A percentile compares a stretch with the other conserved stretches of the same genome.
These are phyloP conservation scores for Mythimna pallens DNA, from an alignment of 2,888 invertebrate species.

Conservation along the genomic window DNA sequence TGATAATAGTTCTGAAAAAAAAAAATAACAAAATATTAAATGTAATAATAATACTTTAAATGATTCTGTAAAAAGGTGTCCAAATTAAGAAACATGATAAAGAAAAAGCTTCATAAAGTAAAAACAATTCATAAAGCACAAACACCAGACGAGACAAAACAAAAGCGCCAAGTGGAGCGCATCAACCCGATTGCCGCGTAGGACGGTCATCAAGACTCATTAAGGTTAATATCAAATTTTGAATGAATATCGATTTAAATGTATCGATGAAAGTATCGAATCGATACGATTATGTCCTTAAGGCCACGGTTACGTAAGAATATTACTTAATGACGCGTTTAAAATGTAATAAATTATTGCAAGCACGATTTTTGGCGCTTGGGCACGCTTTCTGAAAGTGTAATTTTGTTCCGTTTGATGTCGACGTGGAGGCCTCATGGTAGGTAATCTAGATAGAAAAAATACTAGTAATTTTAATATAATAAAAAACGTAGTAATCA, in stretches of 20 bases:
- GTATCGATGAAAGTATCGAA: conserved; percentile 86
- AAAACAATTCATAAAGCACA: too few species aligned
- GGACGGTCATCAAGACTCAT: conserved; percentile 85
- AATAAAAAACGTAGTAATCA: too few species aligned
- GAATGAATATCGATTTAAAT: conserved; percentile 86
- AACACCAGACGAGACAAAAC: not conserved
- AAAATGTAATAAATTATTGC: conserved; percentile 68
- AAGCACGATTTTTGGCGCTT: conserved; percentile 49
- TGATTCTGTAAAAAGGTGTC: too few species aligned
- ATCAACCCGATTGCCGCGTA: conserved; percentile 66
- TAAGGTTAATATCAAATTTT: conserved; percentile 88
- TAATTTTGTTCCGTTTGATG: conserved; percentile 23
- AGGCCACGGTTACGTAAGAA: conserved; percentile 65
- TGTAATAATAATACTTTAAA: too few species aligned
- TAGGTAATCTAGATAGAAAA: not conserved
- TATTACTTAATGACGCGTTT: conserved; percentile 78
- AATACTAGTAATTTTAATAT: too few species aligned
- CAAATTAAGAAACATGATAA: too few species aligned
- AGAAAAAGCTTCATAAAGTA: too few species aligned
- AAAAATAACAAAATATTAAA: too few species aligned
- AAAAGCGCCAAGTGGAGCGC: conserved; percentile 57
- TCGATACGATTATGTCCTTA: conserved; percentile 79
- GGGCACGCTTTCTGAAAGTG: conserved; percentile 46
- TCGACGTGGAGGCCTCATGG: not conserved
- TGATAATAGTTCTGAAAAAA: too few species aligned